phyloP scores from a whole-genome alignment of 2,888 invertebrate species.

The Caenorhabditis sp. region DNA sequence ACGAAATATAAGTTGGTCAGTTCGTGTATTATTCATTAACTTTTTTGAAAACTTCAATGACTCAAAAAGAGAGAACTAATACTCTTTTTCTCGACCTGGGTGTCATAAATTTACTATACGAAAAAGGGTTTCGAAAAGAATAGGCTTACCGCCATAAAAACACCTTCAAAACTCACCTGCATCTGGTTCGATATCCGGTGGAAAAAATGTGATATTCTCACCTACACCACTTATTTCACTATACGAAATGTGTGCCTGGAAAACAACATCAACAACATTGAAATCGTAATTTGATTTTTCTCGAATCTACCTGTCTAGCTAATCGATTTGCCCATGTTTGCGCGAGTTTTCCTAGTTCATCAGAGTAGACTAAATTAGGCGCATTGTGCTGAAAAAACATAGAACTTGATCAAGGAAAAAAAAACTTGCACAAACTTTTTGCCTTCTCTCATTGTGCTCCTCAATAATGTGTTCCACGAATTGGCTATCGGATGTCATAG shows the following conservation, averaged over 20 bases:
- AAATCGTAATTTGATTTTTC: neutral
- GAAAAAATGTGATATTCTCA: conserved; percentile 70
- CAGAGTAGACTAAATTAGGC: conserved; percentile 67
- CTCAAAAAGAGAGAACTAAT: no score
- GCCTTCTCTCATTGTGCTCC: conserved; percentile 40
- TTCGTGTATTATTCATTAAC: no score
- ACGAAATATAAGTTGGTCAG: no score
- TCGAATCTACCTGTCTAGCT: conserved; percentile 62
- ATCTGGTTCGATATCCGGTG: conserved; percentile 56
- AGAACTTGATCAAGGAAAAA: neutral
- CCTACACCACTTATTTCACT: conserved; percentile 65
- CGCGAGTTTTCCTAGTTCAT: conserved; percentile 71
- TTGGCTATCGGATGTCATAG: conserved; percentile 1
- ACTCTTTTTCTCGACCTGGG: no score
- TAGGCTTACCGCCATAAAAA: conserved; percentile 11
- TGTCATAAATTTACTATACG: no score
- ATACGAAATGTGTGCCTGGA: conserved; percentile 50
- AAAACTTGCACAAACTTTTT: conserved; percentile 21
- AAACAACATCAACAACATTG: neutral
- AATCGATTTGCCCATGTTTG: conserved; percentile 74
- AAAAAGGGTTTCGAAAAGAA: neutral
- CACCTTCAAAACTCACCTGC: conserved; percentile 25
- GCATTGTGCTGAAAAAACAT: conserved; percentile 30
- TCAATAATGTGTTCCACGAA: conserved; percentile 44
- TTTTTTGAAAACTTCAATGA: no score